Evolutionary conservation across 2,113 vertebrate genomes (phyloP).

Genomic region (Chloropsis hardwickii): DNA sequence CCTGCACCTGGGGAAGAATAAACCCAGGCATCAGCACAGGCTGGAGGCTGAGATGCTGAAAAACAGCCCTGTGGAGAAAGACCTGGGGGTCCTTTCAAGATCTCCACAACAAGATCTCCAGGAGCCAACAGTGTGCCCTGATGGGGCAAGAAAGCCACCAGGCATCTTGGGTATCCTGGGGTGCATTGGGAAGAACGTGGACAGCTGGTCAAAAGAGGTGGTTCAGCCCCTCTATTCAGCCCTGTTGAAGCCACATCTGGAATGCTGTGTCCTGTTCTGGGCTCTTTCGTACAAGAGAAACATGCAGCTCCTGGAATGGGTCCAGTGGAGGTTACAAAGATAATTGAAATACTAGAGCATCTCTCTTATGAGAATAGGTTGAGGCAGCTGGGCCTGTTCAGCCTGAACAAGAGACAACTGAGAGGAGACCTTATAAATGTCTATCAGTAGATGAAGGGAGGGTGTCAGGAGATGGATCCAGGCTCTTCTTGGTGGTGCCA

Average conservation of each 20-base stretch:
- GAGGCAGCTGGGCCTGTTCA: background rate
- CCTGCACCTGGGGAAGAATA: background rate
- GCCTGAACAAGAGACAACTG: background rate
- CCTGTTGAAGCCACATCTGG: background rate
- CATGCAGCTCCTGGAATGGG: background rate
- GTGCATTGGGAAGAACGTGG: background rate
- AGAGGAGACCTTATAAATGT: background rate
- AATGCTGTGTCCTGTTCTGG: background rate
- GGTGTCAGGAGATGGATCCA: background rate
- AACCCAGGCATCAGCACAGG: fast-evolving
- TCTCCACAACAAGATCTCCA: background rate
- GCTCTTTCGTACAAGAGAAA: background rate
- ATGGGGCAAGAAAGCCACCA: background rate
- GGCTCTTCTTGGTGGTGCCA: background rate
- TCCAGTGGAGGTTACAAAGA: background rate
- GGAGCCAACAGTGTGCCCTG: background rate
- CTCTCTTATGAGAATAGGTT: background rate
- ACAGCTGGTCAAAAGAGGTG: fast-evolving
- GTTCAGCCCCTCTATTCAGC: background rate
- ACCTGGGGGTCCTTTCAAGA: background rate
- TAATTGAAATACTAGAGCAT: background rate
- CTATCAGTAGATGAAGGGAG: background rate
- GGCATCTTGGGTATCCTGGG: background rate
- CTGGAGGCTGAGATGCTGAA: fast-evolving
- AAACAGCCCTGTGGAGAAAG: too few relatives aligned